Percentiles rank a stretch among this genome's conserved stretches.
phyloP scores from a whole-genome alignment of 2,888 invertebrate genomes.

The Teleogryllus oceanicus region DNA sequence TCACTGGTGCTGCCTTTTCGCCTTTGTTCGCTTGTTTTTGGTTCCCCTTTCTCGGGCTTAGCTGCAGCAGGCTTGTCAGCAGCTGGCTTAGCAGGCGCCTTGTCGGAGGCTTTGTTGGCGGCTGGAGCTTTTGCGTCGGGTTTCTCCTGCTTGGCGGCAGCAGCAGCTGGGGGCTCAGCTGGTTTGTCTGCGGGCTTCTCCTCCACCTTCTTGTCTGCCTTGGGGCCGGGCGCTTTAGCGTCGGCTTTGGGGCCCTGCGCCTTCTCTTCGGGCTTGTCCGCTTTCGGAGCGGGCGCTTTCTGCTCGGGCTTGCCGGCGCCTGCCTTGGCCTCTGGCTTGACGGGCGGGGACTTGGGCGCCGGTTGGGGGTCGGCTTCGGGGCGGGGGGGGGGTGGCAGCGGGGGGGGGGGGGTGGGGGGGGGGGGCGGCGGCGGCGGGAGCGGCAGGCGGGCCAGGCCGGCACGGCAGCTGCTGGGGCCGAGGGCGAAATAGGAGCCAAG shows the following conservation, averaged over 20 bases:
- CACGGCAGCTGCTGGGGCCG: background rate
- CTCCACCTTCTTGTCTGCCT: background rate
- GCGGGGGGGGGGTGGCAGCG: background rate
- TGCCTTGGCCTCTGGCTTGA: background rate
- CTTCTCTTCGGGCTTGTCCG: background rate
- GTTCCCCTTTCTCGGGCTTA: background rate
- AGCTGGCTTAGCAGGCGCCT: background rate
- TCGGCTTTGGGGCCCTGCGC: background rate
- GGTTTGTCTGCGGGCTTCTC: background rate
- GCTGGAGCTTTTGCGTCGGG: background rate
- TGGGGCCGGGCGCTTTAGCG: background rate
- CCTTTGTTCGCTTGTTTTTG: background rate
- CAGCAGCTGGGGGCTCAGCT: background rate
- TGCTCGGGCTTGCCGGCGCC: background rate
- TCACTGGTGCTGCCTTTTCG: background rate
- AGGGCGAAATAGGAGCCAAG: background rate
- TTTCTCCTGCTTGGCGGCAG: background rate
- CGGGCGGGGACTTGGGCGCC: background rate
- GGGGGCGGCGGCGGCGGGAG: background rate
- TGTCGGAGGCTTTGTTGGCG: background rate
- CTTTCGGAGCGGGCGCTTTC: background rate
- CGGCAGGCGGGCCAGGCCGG: background rate
- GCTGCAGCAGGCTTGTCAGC: background rate
- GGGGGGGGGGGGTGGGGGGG: background rate
- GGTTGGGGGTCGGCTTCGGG: background rate